phyloP scores from a whole-genome alignment of 2,797 vertebrate genomes.

The Loriculus beryllinus region DNA sequence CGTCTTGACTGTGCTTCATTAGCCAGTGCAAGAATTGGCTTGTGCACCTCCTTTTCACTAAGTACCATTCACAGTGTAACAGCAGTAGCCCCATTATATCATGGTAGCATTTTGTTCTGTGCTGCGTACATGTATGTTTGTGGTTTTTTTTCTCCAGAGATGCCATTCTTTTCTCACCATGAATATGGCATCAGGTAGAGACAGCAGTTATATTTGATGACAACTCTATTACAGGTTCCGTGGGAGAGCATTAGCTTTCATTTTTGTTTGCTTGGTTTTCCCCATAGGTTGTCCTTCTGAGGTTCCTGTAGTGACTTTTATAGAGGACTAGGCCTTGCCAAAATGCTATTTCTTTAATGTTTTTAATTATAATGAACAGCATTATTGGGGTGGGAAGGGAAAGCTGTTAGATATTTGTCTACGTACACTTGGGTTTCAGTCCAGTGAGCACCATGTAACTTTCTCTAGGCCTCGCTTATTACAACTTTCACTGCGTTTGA shows the following conservation, averaged over 20 bases:
- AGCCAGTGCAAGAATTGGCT: neutral
- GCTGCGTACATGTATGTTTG: accelerated
- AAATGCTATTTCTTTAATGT: neutral
- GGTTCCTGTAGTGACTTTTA: neutral
- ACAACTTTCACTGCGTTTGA: neutral
- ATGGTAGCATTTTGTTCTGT: neutral
- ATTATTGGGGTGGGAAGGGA: neutral
- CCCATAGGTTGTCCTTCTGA: neutral
- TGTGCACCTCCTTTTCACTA: neutral
- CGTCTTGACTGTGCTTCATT: neutral
- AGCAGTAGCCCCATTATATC: neutral
- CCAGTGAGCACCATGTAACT: neutral
- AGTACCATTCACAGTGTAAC: neutral
- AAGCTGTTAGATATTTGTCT: neutral
- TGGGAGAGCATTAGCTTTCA: neutral
- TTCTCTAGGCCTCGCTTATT: accelerated
- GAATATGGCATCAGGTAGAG: neutral
- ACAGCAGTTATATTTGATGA: neutral
- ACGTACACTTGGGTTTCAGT: neutral
- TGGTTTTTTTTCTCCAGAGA: neutral
- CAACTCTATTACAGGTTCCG: neutral
- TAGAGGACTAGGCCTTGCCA: neutral
- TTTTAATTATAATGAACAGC: neutral
- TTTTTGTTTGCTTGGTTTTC: neutral
- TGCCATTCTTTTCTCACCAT: neutral